Percentiles rank a stretch among this genome's conserved stretches.
phyloP scores from a whole-genome alignment of 2,888 invertebrate species.

The Idaea straminata region DNA sequence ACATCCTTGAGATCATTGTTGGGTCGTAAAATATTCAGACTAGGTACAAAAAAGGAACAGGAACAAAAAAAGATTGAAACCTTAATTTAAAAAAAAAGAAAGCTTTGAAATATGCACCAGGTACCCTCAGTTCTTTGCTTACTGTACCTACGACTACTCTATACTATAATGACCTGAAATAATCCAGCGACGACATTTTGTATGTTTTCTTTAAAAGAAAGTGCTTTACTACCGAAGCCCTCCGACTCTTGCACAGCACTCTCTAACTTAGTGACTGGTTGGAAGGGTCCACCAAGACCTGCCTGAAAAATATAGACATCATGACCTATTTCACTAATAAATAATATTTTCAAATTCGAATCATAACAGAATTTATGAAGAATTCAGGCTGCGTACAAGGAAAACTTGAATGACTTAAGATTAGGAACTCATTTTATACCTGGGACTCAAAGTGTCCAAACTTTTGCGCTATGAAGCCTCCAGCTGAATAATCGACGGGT shows the following conservation, averaged over 20 bases:
- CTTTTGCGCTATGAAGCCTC: slow-evolving; percentile 46
- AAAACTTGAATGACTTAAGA: not conserved
- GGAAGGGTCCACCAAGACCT: slow-evolving; percentile 43
- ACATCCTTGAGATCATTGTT: too few relatives aligned
- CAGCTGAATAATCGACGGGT: slow-evolving; percentile 32
- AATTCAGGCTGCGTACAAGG: not conserved
- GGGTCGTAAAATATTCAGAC: too few relatives aligned
- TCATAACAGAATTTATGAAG: not conserved
- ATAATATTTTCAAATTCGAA: not conserved
- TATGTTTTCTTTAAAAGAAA: slow-evolving; percentile 65
- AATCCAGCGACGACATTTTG: slow-evolving; percentile 61
- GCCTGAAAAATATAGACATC: slow-evolving; percentile 13
- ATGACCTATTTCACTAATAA: not conserved
- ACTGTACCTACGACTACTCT: not conserved
- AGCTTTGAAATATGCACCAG: too few relatives aligned
- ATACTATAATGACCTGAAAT: slow-evolving; percentile 58
- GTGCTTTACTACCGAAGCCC: slow-evolving; percentile 59
- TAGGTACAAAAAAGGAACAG: too few relatives aligned
- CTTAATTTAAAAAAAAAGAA: too few relatives aligned
- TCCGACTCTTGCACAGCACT: slow-evolving; percentile 62
- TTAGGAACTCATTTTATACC: slow-evolving; percentile 19
- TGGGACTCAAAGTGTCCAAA: slow-evolving; percentile 37
- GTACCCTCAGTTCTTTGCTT: too few relatives aligned
- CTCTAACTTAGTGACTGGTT: slow-evolving; percentile 52
- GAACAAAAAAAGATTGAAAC: too few relatives aligned